Evolutionary conservation across 1,140 invertebrate species (phyloP).

Genomic region (Coenobita brevimanus): DNA sequence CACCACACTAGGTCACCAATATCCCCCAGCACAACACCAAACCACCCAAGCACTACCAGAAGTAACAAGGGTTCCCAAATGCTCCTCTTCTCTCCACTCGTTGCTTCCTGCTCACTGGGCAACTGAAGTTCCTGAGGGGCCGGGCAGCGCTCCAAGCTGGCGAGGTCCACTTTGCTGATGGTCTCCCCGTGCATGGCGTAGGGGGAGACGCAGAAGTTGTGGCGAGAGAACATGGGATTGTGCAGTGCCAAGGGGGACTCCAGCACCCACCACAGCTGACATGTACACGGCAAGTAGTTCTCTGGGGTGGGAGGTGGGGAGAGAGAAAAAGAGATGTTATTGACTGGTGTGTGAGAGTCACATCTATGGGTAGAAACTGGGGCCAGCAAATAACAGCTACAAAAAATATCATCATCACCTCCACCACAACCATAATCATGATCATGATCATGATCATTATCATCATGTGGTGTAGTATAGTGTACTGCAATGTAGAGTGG

Average conservation of each 20-base stretch:
- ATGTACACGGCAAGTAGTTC: constrained; percentile 66
- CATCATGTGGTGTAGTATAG: no score
- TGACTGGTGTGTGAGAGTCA: no score
- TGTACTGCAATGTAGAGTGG: no score
- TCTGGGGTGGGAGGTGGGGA: constrained; percentile 35
- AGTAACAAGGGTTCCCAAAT: no score
- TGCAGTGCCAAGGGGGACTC: constrained; percentile 37
- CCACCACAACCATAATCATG: no score
- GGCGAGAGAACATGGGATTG: constrained; percentile 43
- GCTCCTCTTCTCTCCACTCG: neutral
- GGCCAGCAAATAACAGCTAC: no score
- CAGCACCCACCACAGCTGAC: constrained; percentile 66
- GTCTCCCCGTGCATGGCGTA: constrained; percentile 59
- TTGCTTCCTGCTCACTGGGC: constrained; percentile 27
- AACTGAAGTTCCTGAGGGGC: constrained; percentile 45
- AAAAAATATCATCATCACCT: no score
- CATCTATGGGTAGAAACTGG: neutral
- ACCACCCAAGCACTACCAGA: no score
- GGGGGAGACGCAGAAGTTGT: constrained; percentile 69
- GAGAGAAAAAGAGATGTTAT: no score
- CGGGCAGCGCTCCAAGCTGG: constrained; percentile 39
- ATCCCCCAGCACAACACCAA: no score
- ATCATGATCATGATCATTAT: no score
- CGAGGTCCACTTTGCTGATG: constrained; percentile 47
- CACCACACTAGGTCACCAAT: no score